Evolutionary conservation across 2,797 vertebrate genomes (phyloP), one percentile per base, ranked within the genome.

Genomic region (Erithacus rubecula): DNA sequence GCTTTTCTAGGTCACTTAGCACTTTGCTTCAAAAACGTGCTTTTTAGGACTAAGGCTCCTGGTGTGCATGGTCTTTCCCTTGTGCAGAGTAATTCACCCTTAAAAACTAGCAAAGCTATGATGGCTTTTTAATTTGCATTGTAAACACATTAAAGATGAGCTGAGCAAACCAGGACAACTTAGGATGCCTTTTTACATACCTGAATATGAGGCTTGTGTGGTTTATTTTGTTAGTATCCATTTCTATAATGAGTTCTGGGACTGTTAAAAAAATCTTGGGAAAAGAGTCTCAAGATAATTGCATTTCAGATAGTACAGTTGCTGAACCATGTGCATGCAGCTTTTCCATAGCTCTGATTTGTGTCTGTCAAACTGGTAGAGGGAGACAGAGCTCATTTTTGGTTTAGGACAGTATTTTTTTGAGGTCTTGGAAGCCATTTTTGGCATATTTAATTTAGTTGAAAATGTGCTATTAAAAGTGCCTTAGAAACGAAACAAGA

Each of bases 1-100:
- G 80, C 87, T 97, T 97, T 97, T 97, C 96, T 85, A 96, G 97
- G 96, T 96, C 96, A 94, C 51, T 80, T 94, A 96, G 87, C 69
- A 36, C 90, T 89, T 81, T 90, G 93, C 93, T 93, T 96, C 87
- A 83, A n/a, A 91, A 92, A 94, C 15, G 49, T 93, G 85, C 95
- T 97, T 97, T 93, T 96, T 90, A 82, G 95, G 78, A 93, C 82
- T 51, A 72, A 89, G 95, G 80, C 90, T 96, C 83, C 92, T 77
- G 63, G 90, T 95, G 94, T 64, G 95, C 93, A 78, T 94, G 95
- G 91, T 91, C 94, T 95, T 95, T 83, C 75, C 76, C 47, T 96
- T 97, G 94, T 96, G 65, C 52, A 76, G 91, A 92, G 70, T 67
- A 96, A 96, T 82, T 97, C 97, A 97, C 96, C 96, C 97, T 93